Percentiles rank a stretch among this genome's conserved stretches.
Conservation (phyloP, 2,888 invertebrate genomes). For the Scotopteryx bipunctaria region DNA sequence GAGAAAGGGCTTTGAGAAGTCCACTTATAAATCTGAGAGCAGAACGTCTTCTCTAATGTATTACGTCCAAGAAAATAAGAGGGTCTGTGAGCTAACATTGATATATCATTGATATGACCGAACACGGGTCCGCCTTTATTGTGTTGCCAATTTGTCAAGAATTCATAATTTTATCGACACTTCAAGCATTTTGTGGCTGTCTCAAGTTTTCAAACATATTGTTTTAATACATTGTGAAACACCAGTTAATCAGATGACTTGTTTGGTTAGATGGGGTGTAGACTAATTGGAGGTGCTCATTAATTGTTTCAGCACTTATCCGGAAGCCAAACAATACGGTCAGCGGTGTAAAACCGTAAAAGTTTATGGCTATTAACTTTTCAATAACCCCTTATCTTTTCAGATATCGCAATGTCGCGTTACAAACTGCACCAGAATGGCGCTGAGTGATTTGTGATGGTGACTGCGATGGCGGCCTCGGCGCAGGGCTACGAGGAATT, state of each 20-base stretch:
- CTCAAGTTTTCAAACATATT: no score
- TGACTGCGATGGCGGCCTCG: conserved; percentile 68
- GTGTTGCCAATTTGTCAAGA: conserved; percentile 9
- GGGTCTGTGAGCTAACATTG: conserved; percentile 1
- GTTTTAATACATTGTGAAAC: no score
- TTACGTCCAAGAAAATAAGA: conserved; percentile 8
- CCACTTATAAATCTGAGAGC: conserved; percentile 4
- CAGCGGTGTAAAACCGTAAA: conserved; percentile 26
- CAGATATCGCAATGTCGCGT: conserved; percentile 53
- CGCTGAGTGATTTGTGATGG: conserved; percentile 56
- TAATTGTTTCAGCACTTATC: background rate
- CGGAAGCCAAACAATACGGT: conserved; percentile 26
- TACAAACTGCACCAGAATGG: conserved; percentile 48
- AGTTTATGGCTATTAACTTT: conserved; percentile 34
- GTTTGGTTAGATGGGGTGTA: no score
- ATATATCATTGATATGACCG: background rate
- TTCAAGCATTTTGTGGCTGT: background rate
- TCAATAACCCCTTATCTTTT: conserved; percentile 42
- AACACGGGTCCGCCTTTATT: conserved; percentile 15
- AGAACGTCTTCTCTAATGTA: conserved; percentile 12
- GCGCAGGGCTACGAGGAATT: conserved; percentile 68
- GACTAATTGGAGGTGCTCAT: no score
- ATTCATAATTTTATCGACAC: conserved; percentile 3
- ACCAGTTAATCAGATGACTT: no score
- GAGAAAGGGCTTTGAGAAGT: conserved; percentile 13